Conservation (phyloP, 2,113 vertebrate genomes). For the Percina caprodes region DNA sequence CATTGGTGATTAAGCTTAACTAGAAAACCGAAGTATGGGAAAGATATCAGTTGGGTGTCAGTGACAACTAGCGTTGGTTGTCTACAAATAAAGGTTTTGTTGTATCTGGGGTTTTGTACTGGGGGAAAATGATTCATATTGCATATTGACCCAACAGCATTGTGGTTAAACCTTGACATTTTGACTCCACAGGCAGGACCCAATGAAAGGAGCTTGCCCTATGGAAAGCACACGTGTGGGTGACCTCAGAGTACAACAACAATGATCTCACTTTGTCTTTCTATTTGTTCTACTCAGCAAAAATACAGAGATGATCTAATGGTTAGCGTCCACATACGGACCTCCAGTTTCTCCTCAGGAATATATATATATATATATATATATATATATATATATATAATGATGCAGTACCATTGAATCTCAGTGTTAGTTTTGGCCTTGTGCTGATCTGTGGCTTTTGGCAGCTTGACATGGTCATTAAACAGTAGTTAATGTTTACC, state of each 20-base stretch:
- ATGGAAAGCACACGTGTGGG: constrained; percentile 42
- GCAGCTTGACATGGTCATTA: constrained; percentile 43
- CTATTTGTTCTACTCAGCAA: constrained; percentile 43
- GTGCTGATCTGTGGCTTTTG: constrained; percentile 57
- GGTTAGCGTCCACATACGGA: neutral
- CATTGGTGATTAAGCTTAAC: constrained; percentile 24
- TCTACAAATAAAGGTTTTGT: constrained; percentile 14
- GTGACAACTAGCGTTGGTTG: neutral
- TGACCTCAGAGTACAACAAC: constrained; percentile 46
- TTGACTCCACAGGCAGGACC: constrained; percentile 42
- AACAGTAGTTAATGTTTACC: constrained; percentile 56
- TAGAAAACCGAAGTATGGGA: neutral
- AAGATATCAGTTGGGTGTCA: constrained; percentile 13
- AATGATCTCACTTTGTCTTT: constrained; percentile 30
- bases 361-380: too few species aligned
- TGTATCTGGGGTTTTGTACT: neutral
- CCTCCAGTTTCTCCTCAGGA: constrained; percentile 1
- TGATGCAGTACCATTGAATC: constrained; percentile 2
- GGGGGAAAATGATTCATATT: constrained; percentile 59
- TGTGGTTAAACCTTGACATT: constrained; percentile 48
- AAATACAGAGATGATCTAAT: constrained; percentile 34
- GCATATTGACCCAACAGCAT: constrained; percentile 20
- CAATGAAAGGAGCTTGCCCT: constrained; percentile 20
- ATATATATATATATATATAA: too few species aligned
- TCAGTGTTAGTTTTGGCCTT: constrained; percentile 32